Evolutionary conservation across 1,140 invertebrate genomes (phyloP).

Genomic region (Bilobella aurantiaca): DNA sequence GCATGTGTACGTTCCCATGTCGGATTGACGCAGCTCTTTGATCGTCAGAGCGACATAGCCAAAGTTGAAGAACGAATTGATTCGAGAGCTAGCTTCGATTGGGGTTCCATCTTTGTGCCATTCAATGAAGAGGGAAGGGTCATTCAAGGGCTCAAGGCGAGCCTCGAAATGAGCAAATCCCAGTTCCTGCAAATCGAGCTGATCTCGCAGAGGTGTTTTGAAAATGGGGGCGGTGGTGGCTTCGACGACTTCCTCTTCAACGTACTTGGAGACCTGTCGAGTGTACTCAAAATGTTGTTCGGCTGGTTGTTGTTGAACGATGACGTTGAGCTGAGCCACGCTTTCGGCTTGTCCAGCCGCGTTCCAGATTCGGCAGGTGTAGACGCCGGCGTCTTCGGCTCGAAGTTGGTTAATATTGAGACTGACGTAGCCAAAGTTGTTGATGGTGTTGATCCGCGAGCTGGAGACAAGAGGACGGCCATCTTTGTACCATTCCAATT

Average conservation of each 20-base stretch:
- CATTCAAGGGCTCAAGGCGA: conserved; percentile 81
- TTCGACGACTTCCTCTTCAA: conserved; percentile 58
- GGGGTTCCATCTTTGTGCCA: conserved; percentile 89
- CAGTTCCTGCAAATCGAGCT: conserved; percentile 76
- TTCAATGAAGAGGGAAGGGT: conserved; percentile 80
- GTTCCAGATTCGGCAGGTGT: conserved; percentile 79
- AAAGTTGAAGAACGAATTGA: conserved; percentile 90
- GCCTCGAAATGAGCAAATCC: conserved; percentile 94
- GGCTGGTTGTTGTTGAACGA: conserved; percentile 10
- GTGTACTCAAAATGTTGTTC: conserved; percentile 70
- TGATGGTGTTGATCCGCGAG: conserved; percentile 86
- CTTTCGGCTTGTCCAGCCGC: conserved; percentile 56
- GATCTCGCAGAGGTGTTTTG: conserved; percentile 82
- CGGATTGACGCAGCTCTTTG: conserved; percentile 77
- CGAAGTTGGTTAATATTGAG: conserved; percentile 95
- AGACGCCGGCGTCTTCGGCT: conserved; percentile 82
- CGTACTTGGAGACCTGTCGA: neutral
- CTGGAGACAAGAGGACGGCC: conserved; percentile 48
- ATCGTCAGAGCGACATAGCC: conserved; percentile 93
- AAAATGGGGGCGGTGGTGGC: conserved; percentile 73
- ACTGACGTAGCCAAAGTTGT: conserved; percentile 97
- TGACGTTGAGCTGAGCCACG: conserved; percentile 28
- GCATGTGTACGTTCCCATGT: conserved; percentile 85
- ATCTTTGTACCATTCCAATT: conserved; percentile 93
- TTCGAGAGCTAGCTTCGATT: conserved; percentile 82